Conservation (phyloP, 2,113 vertebrate species). For the Pygoscelis adeliae region DNA sequence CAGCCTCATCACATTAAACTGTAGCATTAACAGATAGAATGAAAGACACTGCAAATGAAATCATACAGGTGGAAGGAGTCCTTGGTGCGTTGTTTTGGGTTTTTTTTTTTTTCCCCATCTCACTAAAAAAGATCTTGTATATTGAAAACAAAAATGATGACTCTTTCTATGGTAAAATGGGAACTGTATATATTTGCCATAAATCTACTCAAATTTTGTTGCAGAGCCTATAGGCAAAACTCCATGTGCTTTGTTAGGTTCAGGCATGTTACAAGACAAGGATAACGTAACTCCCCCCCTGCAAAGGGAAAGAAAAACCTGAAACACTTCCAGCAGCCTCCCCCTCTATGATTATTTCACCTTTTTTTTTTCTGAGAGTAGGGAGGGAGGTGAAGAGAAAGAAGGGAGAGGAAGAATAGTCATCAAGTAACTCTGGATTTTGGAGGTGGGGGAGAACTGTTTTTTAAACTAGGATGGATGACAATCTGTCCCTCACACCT, state of each 20-base stretch:
- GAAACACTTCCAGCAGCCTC: neutral
- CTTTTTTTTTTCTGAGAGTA: neutral
- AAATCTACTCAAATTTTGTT: neutral
- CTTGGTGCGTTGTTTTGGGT: neutral
- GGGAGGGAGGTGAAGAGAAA: neutral
- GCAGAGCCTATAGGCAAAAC: neutral
- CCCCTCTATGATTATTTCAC: neutral
- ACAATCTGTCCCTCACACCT: neutral
- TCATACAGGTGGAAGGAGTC: neutral
- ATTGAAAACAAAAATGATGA: neutral
- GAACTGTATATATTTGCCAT: neutral
- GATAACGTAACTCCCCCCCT: neutral
- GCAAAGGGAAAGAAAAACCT: neutral
- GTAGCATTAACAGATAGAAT: neutral
- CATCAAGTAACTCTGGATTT: neutral
- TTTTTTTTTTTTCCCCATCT: neutral
- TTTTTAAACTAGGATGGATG: neutral
- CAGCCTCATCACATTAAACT: neutral
- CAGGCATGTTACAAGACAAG: neutral
- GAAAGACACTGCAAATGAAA: neutral
- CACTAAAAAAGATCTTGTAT: neutral
- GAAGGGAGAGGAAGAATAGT: neutral
- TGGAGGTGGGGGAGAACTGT: neutral
- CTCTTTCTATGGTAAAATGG: neutral
- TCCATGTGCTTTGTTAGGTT: neutral